These are phyloP conservation scores for Phasianus colchicus DNA, from an alignment of 2,113 vertebrate species.

Conservation along the genomic window DNA sequence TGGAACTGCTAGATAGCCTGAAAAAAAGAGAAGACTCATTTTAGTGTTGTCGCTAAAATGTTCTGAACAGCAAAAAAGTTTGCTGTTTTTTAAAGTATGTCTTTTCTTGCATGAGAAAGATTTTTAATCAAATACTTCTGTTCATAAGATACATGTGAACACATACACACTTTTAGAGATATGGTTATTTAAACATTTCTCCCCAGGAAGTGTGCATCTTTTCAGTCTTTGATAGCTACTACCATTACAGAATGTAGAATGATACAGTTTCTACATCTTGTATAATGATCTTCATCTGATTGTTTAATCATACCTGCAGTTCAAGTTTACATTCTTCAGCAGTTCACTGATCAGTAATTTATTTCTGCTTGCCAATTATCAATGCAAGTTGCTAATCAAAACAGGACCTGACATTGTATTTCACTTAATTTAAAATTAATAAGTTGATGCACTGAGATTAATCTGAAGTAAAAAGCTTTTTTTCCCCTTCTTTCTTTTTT, in stretches of 20 bases:
- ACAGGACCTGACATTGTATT: conserved; percentile 63
- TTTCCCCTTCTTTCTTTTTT: not conserved
- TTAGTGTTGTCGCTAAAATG: not conserved
- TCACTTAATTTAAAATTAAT: conserved; percentile 76
- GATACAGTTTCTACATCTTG: conserved; percentile 20
- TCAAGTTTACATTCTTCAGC: conserved; percentile 82
- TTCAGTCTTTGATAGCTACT: not conserved
- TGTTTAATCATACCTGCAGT: conserved; percentile 76
- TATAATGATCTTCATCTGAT: conserved; percentile 48
- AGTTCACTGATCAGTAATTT: conserved; percentile 88
- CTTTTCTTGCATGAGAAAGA: not conserved
- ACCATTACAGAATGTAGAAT: not conserved
- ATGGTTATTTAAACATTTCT: not conserved
- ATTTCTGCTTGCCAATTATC: conserved; percentile 86
- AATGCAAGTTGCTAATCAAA: conserved; percentile 83
- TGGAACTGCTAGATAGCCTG: not conserved
- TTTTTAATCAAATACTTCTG: not conserved
- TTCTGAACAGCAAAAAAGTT: not conserved
- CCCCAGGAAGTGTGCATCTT: not conserved
- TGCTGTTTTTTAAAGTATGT: not conserved
- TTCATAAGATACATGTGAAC: not conserved
- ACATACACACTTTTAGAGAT: accelerated
- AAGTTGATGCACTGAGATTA: conserved; percentile 75
- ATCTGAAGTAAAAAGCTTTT: conserved; percentile 51
- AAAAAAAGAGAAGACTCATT: not conserved